Evolutionary conservation across 2,113 vertebrate genomes (phyloP).

Genomic region (Xyliphius kryptos): DNA sequence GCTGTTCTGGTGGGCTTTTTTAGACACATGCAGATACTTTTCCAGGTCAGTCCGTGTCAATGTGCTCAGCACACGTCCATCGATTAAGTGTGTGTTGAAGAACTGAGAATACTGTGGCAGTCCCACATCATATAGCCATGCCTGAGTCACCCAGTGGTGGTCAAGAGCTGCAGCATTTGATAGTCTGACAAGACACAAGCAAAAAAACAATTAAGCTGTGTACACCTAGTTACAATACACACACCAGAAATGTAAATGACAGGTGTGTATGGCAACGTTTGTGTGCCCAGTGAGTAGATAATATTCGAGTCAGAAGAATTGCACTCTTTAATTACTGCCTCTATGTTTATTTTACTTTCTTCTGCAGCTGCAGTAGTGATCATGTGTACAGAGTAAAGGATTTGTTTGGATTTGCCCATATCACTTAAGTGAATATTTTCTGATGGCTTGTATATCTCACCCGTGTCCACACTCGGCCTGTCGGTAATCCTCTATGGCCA

Average conservation of each 20-base stretch:
- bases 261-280: too few species aligned
- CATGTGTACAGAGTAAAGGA: neutral
- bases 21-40: conserved; percentile 71
- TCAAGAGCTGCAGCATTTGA: conserved; percentile 80
- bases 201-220: too few species aligned
- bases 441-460: conserved; percentile 65
- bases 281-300: too few species aligned
- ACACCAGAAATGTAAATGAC: too few species aligned
- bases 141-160: conserved; percentile 85
- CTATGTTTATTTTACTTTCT: neutral
- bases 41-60: conserved; percentile 75
- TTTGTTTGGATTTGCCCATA: neutral
- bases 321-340: neutral
- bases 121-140: conserved; percentile 78
- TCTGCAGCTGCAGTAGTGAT: neutral
- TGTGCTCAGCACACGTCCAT: conserved; percentile 75
- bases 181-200: conserved; percentile 49
- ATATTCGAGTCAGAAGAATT: too few species aligned
- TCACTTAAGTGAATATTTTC: neutral
- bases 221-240: too few species aligned
- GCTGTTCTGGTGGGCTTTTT: conserved; percentile 81
- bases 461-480: conserved; percentile 73
- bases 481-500: conserved; percentile 82
- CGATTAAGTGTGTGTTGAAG: conserved; percentile 77
- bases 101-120: conserved; percentile 81